Evolutionary conservation across 2,797 vertebrate species (phyloP).

Genomic region (Monodelphis domestica): DNA sequence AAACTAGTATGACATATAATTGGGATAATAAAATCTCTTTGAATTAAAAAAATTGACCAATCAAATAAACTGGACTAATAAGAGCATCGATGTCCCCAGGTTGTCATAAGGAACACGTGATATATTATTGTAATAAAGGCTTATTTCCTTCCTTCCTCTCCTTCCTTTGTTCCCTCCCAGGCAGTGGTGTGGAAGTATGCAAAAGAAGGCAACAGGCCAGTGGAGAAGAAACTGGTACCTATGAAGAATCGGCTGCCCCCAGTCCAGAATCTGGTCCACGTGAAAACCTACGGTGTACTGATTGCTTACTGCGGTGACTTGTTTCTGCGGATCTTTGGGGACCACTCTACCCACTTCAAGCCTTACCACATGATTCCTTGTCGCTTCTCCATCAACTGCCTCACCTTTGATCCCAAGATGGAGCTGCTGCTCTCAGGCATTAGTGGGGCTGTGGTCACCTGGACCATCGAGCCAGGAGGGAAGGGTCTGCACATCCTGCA

Average conservation of each 20-base stretch:
- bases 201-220: slow-evolving; percentile 19
- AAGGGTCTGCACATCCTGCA: slow-evolving; percentile 64
- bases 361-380: slow-evolving; percentile 60
- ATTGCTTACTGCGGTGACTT: slow-evolving; percentile 81
- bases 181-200: slow-evolving; percentile 76
- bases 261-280: slow-evolving; percentile 70
- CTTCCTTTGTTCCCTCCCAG: too few relatives aligned
- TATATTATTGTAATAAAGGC: not conserved
- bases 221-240: slow-evolving; percentile 69
- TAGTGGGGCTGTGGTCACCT: slow-evolving; percentile 74
- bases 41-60: too few relatives aligned
- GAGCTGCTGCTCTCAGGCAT: slow-evolving; percentile 77
- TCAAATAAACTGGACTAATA: too few relatives aligned
- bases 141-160: slow-evolving; percentile 10
- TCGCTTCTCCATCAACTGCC: slow-evolving; percentile 76
- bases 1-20: too few relatives aligned
- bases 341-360: slow-evolving; percentile 75
- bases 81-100: too few relatives aligned
- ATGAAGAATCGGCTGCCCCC: slow-evolving; percentile 57
- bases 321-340: slow-evolving; percentile 78
- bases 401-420: slow-evolving; percentile 77
- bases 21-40: too few relatives aligned
- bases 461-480: slow-evolving; percentile 67
- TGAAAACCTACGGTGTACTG: slow-evolving; percentile 65
- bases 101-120: too few relatives aligned